A percentile compares a stretch with the other conserved stretches of the same genome.
Evolutionary conservation across 2,888 invertebrate genomes (phyloP).

Genomic region (Allygus modestus): DNA sequence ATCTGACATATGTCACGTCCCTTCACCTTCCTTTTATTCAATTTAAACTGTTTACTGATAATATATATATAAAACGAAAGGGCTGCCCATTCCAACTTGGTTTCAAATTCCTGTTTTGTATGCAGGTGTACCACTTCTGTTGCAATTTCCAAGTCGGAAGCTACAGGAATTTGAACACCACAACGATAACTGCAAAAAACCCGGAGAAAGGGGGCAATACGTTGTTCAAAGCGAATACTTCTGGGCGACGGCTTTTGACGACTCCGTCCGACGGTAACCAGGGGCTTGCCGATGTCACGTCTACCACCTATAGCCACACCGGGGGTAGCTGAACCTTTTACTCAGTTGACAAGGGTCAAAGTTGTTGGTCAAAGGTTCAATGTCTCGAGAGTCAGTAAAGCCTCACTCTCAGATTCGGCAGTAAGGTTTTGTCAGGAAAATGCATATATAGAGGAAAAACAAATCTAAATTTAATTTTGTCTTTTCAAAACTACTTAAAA

Average conservation of each 20-base stretch:
- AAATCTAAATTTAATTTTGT: too few relatives aligned
- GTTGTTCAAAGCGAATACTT: constrained; percentile 64
- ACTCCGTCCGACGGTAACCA: constrained; percentile 67
- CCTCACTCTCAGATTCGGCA: too few relatives aligned
- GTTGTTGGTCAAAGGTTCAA: background rate
- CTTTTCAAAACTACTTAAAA: too few relatives aligned
- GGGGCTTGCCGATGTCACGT: constrained; percentile 41
- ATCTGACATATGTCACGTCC: too few relatives aligned
- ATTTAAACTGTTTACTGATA: too few relatives aligned
- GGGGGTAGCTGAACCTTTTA: background rate
- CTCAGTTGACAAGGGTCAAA: background rate
- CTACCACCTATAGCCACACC: constrained; percentile 11
- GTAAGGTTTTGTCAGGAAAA: too few relatives aligned
- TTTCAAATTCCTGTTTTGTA: constrained; percentile 7
- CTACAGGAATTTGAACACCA: constrained; percentile 51
- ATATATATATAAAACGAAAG: too few relatives aligned
- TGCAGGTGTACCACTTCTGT: constrained; percentile 67
- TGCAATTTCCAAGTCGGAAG: constrained; percentile 61
- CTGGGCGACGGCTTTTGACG: constrained; percentile 68
- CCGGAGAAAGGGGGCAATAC: constrained; percentile 49
- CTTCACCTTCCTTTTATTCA: too few relatives aligned
- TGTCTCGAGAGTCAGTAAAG: background rate
- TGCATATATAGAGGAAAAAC: too few relatives aligned
- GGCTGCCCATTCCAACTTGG: too few relatives aligned
- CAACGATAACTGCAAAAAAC: constrained; percentile 22